Evolutionary conservation across 2,797 vertebrate genomes (phyloP), one percentile per base, ranked within the genome.

Genomic region (Malurus splendens): DNA sequence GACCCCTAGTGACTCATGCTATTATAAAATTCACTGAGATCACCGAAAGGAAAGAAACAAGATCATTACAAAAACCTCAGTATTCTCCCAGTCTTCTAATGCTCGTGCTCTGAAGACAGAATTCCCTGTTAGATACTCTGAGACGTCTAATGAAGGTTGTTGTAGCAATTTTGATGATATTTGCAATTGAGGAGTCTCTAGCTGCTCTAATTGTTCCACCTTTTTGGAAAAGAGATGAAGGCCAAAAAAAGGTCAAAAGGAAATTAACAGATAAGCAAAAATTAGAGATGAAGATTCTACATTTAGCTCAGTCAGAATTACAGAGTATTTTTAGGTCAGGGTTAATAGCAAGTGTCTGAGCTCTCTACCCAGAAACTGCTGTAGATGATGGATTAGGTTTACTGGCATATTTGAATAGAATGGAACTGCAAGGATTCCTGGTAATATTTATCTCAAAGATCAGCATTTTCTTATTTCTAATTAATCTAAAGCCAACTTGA

Each of bases 41-140:
- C 56, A 79, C 45, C n/a, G 66, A 65, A 92, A 95, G 70, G 39
- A 90, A 92, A 77, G 60, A 65, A 90, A 70, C 6, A 55, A 78
- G 39, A 75, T 70, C 54, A 57, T 88, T 79, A 79, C 16, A 57
- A 74, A 84, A 81, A 12, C 5, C 28, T 82, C 73, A 39, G 38
- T 59, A 79, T 73, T 90, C 51, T 91, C 52, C 22, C 33, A 4
- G 5, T 47, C n/a, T 55, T 90, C 16, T 10, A 82, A 67, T 23
- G 10, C 8, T 66, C 80, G 68, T 90, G 45, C 41, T 84, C 33
- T 4, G 1, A 83, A 75, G 79, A 64, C 30, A 68, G 38, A 82
- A 90, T 89, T 91, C 41, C 8, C 52, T 71, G 2, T 87, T 78
- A 93, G 39, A 83, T 30, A 65, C n/a, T 80, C 68, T 39, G 50